A percentile compares a stretch with the other conserved stretches of the same genome.
phyloP scores from a whole-genome alignment of 2,113 vertebrate species.

The Piprites chloris region DNA sequence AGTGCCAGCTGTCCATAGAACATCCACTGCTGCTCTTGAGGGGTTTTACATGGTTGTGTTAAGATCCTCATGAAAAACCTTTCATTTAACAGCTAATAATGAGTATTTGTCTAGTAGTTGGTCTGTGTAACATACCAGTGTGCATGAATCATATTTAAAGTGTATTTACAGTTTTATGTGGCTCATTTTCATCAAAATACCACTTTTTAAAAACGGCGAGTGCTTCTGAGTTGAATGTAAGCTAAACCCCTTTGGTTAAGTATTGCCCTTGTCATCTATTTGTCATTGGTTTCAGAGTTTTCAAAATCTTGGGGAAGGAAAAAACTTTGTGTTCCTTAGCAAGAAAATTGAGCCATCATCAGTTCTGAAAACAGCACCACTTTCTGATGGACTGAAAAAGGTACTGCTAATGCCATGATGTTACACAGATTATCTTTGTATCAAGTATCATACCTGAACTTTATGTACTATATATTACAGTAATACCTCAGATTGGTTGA shows the following conservation, averaged over 20 bases:
- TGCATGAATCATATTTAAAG: neutral
- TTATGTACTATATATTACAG: neutral
- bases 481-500: neutral
- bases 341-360: slow-evolving; percentile 70
- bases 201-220: neutral
- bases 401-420: slow-evolving; percentile 53
- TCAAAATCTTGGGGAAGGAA: neutral
- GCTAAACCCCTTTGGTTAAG: neutral
- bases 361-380: slow-evolving; percentile 72
- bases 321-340: slow-evolving; percentile 60
- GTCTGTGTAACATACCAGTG: neutral
- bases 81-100: neutral
- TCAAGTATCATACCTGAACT: neutral
- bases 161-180: neutral
- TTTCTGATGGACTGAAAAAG: slow-evolving; percentile 77
- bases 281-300: slow-evolving; percentile 1
- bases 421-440: neutral
- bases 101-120: accelerated
- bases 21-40: neutral
- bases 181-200: neutral
- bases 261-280: neutral
- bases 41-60: neutral
- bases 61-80: neutral
- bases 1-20: neutral
- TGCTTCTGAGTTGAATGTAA: neutral